Percentiles rank a stretch among this genome's conserved stretches.
Evolutionary conservation across 1,140 invertebrate genomes (phyloP).

Genomic region (Drosophila carrolli): DNA sequence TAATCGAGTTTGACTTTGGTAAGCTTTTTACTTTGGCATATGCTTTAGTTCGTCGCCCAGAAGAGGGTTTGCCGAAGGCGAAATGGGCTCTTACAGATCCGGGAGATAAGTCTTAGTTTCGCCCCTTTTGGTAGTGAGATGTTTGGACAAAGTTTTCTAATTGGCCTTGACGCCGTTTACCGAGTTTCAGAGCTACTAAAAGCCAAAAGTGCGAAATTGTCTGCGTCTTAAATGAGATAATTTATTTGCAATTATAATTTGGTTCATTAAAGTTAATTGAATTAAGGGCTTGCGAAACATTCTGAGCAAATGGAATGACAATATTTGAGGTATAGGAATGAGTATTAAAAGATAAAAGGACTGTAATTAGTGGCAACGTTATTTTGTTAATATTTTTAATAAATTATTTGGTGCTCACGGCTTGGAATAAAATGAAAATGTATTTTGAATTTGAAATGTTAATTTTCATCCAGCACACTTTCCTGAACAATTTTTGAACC

Average conservation of each 20-base stretch:
- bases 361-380: neutral
- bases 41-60: conserved; percentile 12
- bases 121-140: conserved; percentile 13
- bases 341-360: conserved; percentile 5
- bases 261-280: conserved; percentile 50
- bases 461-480: neutral
- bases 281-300: conserved; percentile 16
- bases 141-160: conserved; percentile 48
- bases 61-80: neutral
- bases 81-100: conserved; percentile 20
- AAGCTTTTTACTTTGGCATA: conserved; percentile 51
- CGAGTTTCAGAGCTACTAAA: conserved; percentile 11
- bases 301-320: conserved; percentile 1
- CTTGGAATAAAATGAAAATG: neutral
- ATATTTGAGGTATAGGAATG: neutral
- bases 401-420: no score
- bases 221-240: conserved; percentile 36
- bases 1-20: conserved; percentile 60
- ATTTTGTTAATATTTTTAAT: neutral
- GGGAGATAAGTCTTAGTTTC: conserved; percentile 32
- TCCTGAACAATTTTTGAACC: conserved; percentile 9
- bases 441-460: conserved; percentile 1
- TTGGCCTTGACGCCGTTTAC: conserved; percentile 49
- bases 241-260: conserved; percentile 61
- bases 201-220: conserved; percentile 32